phyloP scores from a whole-genome alignment of 2,888 invertebrate species.

The Lithodes maja region DNA sequence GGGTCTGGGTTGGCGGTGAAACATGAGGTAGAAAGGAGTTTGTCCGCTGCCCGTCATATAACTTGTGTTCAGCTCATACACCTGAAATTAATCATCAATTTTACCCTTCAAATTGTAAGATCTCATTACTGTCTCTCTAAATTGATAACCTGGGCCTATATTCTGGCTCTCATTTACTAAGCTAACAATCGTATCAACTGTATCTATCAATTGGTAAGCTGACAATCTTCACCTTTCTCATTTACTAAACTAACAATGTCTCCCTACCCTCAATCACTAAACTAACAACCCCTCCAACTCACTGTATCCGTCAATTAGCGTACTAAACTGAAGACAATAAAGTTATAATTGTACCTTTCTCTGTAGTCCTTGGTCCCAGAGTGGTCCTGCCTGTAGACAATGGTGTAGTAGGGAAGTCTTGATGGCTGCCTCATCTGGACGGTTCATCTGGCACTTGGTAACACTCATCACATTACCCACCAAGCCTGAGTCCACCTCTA shows the following conservation, averaged over 20 bases:
- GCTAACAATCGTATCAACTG: no score
- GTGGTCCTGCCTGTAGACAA: slow-evolving; percentile 23
- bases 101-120: no score
- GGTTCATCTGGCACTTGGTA: slow-evolving; percentile 50
- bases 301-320: neutral
- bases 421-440: slow-evolving; percentile 59
- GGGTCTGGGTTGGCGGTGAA: slow-evolving; percentile 43
- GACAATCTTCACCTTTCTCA: neutral
- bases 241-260: neutral
- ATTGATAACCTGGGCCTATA: no score
- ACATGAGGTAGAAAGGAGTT: slow-evolving; percentile 57
- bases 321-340: neutral
- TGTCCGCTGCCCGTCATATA: slow-evolving; percentile 39
- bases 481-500: slow-evolving; percentile 41
- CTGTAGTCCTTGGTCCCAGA: slow-evolving; percentile 47
- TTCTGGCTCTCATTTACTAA: no score
- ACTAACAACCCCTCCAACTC: neutral
- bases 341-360: slow-evolving; percentile 33
- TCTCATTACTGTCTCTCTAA: no score
- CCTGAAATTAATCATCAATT: slow-evolving; percentile 8
- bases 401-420: slow-evolving; percentile 47
- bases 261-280: neutral
- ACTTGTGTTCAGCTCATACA: slow-evolving; percentile 54
- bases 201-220: neutral
- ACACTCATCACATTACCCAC: slow-evolving; percentile 45